These are phyloP conservation scores for Callipepla californica DNA, from an alignment of 2,113 vertebrate genomes.

Conservation along the genomic window DNA sequence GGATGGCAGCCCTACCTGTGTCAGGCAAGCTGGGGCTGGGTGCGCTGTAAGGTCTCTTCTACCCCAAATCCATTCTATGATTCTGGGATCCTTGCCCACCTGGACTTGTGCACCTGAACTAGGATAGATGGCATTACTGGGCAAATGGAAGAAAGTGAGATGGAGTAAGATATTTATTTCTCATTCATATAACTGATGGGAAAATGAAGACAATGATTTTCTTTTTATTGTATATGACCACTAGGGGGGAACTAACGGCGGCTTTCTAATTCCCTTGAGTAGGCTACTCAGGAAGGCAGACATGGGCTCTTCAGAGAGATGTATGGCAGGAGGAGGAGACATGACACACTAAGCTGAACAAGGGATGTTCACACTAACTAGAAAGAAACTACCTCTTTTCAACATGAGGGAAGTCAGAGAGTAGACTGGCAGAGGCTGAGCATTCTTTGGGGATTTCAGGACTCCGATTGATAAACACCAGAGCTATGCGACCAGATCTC, in stretches of 20 bases:
- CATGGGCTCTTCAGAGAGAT: background rate
- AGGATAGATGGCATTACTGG: background rate
- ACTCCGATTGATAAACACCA: background rate
- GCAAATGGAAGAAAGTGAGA: background rate
- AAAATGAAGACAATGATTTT: background rate
- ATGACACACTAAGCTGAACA: fast-evolving
- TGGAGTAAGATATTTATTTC: background rate
- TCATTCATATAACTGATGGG: background rate
- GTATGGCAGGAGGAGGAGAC: background rate
- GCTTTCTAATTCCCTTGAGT: background rate
- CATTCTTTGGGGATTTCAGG: background rate
- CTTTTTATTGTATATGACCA: fast-evolving
- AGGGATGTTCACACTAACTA: background rate
- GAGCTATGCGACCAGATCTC: background rate
- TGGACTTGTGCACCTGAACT: background rate
- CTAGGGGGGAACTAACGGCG: background rate
- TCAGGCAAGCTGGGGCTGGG: background rate
- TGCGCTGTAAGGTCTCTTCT: background rate
- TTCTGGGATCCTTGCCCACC: background rate
- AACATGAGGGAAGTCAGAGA: fast-evolving
- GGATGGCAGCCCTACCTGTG: too few species aligned
- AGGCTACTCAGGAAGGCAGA: background rate
- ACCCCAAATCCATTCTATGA: background rate
- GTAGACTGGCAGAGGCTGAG: background rate
- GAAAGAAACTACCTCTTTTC: background rate